Evolutionary conservation across 2,113 vertebrate species (phyloP).

Genomic region (Sorex fumeus): DNA sequence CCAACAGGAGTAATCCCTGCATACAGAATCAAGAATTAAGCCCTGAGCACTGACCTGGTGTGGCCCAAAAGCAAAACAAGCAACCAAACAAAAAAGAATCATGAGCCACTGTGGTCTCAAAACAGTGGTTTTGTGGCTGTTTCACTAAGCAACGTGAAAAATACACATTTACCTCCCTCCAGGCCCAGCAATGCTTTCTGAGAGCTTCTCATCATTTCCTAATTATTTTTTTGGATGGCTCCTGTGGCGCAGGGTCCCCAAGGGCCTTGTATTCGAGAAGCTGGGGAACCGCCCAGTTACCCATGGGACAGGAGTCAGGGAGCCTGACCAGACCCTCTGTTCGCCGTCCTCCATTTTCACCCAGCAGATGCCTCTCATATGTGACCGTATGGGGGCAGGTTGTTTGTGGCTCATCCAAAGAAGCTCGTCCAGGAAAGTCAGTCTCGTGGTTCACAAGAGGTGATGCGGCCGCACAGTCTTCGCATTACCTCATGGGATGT

Average conservation of each 20-base stretch:
- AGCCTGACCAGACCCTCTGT: background rate
- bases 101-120: background rate
- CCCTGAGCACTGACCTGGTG: too few relatives aligned
- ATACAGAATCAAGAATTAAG: background rate
- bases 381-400: background rate
- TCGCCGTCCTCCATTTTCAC: background rate
- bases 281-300: background rate
- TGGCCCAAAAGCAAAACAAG: too few relatives aligned
- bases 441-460: background rate
- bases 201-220: background rate
- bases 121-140: background rate
- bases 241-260: background rate
- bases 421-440: constrained; percentile 44
- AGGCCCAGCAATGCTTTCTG: background rate
- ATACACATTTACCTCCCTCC: background rate
- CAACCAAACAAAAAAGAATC: background rate
- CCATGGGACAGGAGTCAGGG: background rate
- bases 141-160: background rate
- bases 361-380: too few relatives aligned
- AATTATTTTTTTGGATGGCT: background rate
- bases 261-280: background rate
- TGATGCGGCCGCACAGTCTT: background rate
- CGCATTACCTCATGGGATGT: constrained; percentile 7
- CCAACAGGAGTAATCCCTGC: background rate
- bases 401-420: background rate